A percentile compares a stretch with the other conserved stretches of the same genome.
phyloP scores from a whole-genome alignment of 2,888 invertebrate genomes.

The Agrilus mali region DNA sequence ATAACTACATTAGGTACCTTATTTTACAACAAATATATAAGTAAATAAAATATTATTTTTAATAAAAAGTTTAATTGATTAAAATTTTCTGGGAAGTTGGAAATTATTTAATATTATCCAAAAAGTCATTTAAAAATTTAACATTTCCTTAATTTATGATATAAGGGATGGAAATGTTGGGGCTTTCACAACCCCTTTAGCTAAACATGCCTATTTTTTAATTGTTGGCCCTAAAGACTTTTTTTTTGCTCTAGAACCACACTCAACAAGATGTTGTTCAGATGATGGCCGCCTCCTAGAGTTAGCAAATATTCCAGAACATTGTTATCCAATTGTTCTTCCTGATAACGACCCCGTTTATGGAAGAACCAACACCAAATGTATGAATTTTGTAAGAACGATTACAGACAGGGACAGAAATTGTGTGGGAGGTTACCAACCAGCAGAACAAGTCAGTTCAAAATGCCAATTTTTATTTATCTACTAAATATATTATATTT shows the following conservation, averaged over 20 bases:
- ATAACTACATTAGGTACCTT: too few species aligned
- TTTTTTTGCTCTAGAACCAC: constrained; percentile 35
- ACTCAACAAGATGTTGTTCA: constrained; percentile 49
- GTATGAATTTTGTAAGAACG: constrained; percentile 63
- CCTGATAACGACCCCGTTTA: constrained; percentile 44
- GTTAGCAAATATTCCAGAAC: constrained; percentile 32
- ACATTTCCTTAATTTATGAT: too few species aligned
- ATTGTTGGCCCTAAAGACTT: neutral
- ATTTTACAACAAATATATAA: too few species aligned
- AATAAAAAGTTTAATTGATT: too few species aligned
- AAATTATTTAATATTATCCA: too few species aligned
- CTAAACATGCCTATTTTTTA: too few species aligned
- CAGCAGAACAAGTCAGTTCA: constrained; percentile 55
- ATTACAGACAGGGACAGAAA: constrained; percentile 52
- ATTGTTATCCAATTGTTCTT: constrained; percentile 43
- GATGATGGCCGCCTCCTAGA: constrained; percentile 41
- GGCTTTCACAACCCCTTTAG: too few species aligned
- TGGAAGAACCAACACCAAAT: constrained; percentile 40
- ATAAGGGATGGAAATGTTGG: too few species aligned
- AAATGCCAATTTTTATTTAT: neutral
- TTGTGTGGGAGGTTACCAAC: constrained; percentile 46
- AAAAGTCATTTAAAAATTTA: too few species aligned
- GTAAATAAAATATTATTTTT: too few species aligned
- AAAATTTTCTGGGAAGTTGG: too few species aligned
- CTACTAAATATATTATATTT: constrained; percentile 11